Base-by-base conservation (phyloP, 2,113 vertebrate species). In the Mugil cephalus region DNA sequence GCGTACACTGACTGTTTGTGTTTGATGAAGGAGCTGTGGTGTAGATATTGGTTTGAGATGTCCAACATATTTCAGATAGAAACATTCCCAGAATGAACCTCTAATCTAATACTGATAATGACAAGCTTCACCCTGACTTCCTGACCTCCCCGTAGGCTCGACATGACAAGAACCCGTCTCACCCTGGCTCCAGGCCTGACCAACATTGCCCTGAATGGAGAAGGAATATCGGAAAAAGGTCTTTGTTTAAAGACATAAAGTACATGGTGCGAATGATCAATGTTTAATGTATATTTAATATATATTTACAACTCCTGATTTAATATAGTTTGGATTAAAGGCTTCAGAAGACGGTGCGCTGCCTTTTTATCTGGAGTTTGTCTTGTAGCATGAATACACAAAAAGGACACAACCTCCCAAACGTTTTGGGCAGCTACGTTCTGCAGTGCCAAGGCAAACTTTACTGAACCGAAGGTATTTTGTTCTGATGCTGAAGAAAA, bases 371-470 rank as follows among this genome's bases (percentile, higher is more conserved):
- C 54, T 59, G 17, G 15, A 79, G 55, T 61, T 67, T 48, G 21
- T 68, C 24, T 51, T 18, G 15, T 8, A 80, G 56, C 24, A 8
- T 0, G 15, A 48, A 53, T n/a, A 39, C 50, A 24, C 50, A 48
- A n/a, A 55, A 43, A 36, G 3, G 12, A 19, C 62, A 52, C 7
- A 8, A n/a, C 18, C 46, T 15, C n/a, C 18, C 18, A 12, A 8
- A 10, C 0, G 3, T 30, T 8, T 17, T 45, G 11, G 19, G 19
- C 1, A 24, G 24, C 55, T n/a, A 7, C 8, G 11, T 17, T 12
- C 1, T 1, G 0, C 2, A 1, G 12, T 40, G 75, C 85, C 82
- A 79, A 73, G 10, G 11, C 34, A 75, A 80, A 77, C 52, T 13
- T 0, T 1, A 4, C 39, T 4, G 34, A 63, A n/a, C 61, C 11